A percentile compares a stretch with the other conserved stretches of the same genome.
Evolutionary conservation across 2,113 vertebrate species (phyloP).

Genomic region (Brachypteracias leptosomus): DNA sequence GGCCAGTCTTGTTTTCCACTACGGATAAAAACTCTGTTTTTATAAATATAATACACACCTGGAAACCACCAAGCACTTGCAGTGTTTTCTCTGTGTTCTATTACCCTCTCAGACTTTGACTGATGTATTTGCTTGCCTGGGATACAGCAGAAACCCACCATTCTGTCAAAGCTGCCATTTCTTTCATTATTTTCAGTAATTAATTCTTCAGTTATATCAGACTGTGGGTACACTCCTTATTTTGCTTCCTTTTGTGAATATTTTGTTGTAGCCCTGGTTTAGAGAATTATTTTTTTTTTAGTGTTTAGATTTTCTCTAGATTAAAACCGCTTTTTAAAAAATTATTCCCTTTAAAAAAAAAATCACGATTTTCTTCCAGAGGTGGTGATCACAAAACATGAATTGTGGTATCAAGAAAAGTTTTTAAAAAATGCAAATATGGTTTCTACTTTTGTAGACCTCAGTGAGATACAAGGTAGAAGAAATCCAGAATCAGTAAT

Average conservation of each 20-base stretch:
- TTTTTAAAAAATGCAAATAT: not conserved
- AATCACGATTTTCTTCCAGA: not conserved
- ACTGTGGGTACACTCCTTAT: not conserved
- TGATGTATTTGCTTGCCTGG: not conserved
- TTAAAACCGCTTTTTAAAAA: not conserved
- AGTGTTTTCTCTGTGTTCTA: not conserved
- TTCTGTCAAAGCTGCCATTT: not conserved
- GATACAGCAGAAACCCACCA: not conserved
- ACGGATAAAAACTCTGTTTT: not conserved
- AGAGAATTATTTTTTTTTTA: not conserved
- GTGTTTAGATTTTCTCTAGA: not conserved
- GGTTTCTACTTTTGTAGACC: not conserved
- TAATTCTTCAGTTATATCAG: not conserved
- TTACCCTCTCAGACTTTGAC: not conserved
- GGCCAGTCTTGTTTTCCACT: not conserved
- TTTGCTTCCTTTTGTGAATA: not conserved
- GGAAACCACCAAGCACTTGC: not conserved
- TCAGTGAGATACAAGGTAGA: not conserved
- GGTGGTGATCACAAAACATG: not conserved
- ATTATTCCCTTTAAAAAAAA: not conserved
- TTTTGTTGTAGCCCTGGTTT: not conserved
- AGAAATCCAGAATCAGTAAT: not conserved
- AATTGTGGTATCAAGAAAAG: not conserved
- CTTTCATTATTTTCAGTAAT: not conserved
- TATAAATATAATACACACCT: not conserved